Evolutionary conservation across 2,113 vertebrate species (phyloP), one percentile per base, ranked within the genome.

Genomic region (Cathartes aura): DNA sequence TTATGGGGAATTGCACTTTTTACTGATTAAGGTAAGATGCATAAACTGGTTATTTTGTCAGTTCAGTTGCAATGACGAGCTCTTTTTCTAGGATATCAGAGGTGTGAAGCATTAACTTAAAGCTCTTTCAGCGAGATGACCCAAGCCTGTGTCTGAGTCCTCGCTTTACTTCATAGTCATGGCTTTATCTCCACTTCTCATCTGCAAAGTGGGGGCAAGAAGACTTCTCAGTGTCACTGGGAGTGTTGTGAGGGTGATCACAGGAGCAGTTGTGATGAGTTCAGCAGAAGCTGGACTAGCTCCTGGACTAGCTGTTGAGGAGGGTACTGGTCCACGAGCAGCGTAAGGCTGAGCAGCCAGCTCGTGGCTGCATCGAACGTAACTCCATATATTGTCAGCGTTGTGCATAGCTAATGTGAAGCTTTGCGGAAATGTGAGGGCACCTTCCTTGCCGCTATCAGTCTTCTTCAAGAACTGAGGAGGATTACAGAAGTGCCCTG

Each of bases 301-400:
- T 80, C 19, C 74, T 38, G 11, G 43, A 60, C 40, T 47, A 34
- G 55, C 18, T 56, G 66, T 34, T 1, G 0, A 63, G 15, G 36
- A 1, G 9, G 10, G 12, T 36, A 48, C 18, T 2, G 9, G 42
- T 27, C 48, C 29, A 21, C 0, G 2, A 45, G 53, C 47, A n/a
- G 18, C 2, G 5, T 71, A 60, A 58, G 50, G 73, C 42, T 11
- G 74, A 40, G 52, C 67, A 85, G 43, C 52, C 66, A 59, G 60
- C 67, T 72, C 0, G 0, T 29, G n/a, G 24, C 34, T 29, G 50
- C 36, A 11, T 36, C 0, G 0, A 23, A 50, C 1, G 2, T 29
- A 59, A 38, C 45, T 34, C 34, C 3, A 1, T 59, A 11, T 24
- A 12, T 52, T 30, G 13, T 67, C 59, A 67, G 38, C 0, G 0